Conservation (phyloP, 2,888 invertebrate genomes). For the Holacanthella duospinosa region DNA sequence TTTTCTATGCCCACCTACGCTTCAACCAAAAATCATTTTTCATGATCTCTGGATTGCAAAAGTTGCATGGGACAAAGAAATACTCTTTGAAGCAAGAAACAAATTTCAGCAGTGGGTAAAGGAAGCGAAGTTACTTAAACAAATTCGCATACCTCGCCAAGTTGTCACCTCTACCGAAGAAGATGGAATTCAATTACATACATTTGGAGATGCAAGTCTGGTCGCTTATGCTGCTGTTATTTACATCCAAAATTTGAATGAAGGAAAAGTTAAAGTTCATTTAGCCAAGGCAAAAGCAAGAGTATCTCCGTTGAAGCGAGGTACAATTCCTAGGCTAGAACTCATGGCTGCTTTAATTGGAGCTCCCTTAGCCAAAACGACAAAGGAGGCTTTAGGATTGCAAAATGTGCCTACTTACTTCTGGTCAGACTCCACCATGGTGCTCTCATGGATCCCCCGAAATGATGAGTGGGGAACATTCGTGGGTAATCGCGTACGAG, state of each 20-base stretch:
- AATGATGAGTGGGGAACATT: constrained; percentile 25
- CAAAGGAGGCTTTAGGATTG: constrained; percentile 19
- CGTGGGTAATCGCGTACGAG: constrained; percentile 13
- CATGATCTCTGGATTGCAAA: constrained; percentile 19
- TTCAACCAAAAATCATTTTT: constrained; percentile 17
- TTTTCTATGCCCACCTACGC: constrained; percentile 6
- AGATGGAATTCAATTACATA: no score
- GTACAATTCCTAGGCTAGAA: constrained; percentile 39
- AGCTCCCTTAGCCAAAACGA: constrained; percentile 23
- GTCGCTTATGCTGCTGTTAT: constrained; percentile 8
- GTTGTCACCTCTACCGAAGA: no score
- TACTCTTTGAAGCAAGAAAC: constrained; percentile 8
- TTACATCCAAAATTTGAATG: no score
- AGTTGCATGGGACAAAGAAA: constrained; percentile 16
- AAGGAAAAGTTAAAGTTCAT: background rate
- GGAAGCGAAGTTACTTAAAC: background rate
- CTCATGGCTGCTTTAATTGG: constrained; percentile 37
- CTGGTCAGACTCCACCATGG: constrained; percentile 28
- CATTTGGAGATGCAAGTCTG: constrained; percentile 5
- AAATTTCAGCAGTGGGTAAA: constrained; percentile 5
- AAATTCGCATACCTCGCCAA: constrained; percentile 8
- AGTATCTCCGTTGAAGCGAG: background rate
- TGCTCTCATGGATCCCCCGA: constrained; percentile 27
- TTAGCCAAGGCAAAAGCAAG: background rate
- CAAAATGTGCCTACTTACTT: constrained; percentile 10